Percentiles rank a stretch among this genome's conserved stretches.
Evolutionary conservation across 1,140 invertebrate species (phyloP).

Genomic region (Diabrotica virgifera): DNA sequence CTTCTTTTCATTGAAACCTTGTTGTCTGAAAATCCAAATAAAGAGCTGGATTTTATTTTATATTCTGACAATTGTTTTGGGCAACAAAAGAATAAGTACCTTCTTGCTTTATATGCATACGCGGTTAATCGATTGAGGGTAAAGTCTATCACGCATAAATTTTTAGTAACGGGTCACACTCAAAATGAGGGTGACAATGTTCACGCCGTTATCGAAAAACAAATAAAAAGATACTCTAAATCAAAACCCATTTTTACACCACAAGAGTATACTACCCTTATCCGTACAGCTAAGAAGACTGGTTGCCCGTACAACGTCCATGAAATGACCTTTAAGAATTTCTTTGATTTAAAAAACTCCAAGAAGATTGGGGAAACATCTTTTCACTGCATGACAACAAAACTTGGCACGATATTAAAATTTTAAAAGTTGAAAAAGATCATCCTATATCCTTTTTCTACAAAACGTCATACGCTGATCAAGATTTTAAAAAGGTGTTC

Average conservation of each 20-base stretch:
- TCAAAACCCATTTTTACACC: too few relatives aligned
- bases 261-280: too few relatives aligned
- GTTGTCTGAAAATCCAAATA: constrained; percentile 25
- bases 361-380: constrained; percentile 1
- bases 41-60: constrained; percentile 30
- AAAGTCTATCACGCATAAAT: too few relatives aligned
- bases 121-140: constrained; percentile 37
- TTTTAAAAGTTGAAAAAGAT: constrained; percentile 11
- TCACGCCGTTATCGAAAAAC: too few relatives aligned
- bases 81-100: constrained; percentile 50
- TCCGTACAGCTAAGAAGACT: too few relatives aligned
- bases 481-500: background rate
- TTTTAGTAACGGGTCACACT: too few relatives aligned
- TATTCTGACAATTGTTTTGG: constrained; percentile 49
- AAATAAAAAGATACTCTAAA: too few relatives aligned
- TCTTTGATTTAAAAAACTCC: constrained; percentile 12
- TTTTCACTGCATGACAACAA: constrained; percentile 9
- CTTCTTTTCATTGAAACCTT: background rate
- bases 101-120: constrained; percentile 41
- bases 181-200: too few relatives aligned
- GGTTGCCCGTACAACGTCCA: too few relatives aligned
- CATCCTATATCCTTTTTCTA: constrained; percentile 4
- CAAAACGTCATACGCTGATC: constrained; percentile 5
- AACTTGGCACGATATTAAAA: constrained; percentile 16
- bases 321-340: constrained; percentile 9